Conservation (phyloP, 2,888 invertebrate species). For the Brachyopa scutellaris region DNA sequence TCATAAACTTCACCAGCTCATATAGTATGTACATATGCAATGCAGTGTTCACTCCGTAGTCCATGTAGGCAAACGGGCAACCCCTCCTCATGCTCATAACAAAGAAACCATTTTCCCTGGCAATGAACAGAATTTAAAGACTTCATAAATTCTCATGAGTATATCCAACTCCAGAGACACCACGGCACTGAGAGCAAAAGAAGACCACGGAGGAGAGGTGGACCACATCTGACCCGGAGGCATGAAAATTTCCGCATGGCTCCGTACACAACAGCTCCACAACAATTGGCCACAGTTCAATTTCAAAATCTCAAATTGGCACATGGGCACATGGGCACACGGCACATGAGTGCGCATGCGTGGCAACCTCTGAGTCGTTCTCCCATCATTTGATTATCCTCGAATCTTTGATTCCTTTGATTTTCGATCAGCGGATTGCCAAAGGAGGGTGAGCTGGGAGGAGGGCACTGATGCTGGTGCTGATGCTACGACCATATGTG, state of each 20-base stretch:
- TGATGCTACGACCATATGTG: neutral
- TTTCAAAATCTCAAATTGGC: conserved; percentile 63
- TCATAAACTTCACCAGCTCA: conserved; percentile 35
- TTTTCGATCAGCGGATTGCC: conserved; percentile 31
- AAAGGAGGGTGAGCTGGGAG: neutral
- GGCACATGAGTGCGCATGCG: conserved; percentile 29
- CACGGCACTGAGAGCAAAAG: neutral
- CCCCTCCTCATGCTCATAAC: conserved; percentile 9
- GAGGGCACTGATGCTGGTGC: too few species aligned
- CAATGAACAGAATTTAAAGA: conserved; percentile 61
- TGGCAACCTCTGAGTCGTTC: conserved; percentile 44
- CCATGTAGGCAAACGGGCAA: neutral
- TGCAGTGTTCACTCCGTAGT: neutral
- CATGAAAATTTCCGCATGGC: conserved; percentile 64
- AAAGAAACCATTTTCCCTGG: conserved; percentile 54
- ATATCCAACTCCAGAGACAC: conserved; percentile 7
- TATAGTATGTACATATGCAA: neutral
- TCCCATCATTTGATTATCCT: conserved; percentile 65
- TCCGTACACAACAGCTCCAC: conserved; percentile 26
- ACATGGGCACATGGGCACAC: conserved; percentile 28
- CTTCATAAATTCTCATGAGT: conserved; percentile 66
- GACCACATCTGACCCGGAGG: conserved; percentile 62
- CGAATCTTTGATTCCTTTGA: conserved; percentile 51
- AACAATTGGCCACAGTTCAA: conserved; percentile 71
- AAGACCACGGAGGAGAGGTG: conserved; percentile 24